Evolutionary conservation across 2,888 invertebrate genomes (phyloP).

Genomic region (Harpalus rubripes): DNA sequence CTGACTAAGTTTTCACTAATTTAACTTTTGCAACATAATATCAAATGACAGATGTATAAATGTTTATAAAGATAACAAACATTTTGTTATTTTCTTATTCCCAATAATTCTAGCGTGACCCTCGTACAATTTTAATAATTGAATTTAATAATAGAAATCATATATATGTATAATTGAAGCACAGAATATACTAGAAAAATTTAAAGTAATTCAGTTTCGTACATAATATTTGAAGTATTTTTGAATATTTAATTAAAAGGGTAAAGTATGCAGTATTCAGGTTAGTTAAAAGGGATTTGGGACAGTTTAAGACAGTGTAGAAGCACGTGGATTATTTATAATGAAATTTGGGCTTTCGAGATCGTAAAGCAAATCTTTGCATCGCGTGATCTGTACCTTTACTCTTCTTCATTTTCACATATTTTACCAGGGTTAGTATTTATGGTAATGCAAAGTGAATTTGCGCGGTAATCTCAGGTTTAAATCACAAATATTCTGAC

Average conservation of each 20-base stretch:
- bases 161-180: too few relatives aligned
- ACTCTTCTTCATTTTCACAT: constrained; percentile 51
- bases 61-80: too few relatives aligned
- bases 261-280: background rate
- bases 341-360: constrained; percentile 36
- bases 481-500: constrained; percentile 58
- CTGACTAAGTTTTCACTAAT: too few relatives aligned
- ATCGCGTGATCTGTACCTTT: constrained; percentile 48
- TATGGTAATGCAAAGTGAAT: constrained; percentile 57
- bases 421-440: constrained; percentile 52
- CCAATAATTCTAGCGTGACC: too few relatives aligned
- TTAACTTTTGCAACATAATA: too few relatives aligned
- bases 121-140: too few relatives aligned
- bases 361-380: constrained; percentile 44
- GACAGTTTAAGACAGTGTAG: background rate
- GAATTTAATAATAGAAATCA: too few relatives aligned
- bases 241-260: background rate
- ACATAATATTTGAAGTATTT: background rate
- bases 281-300: background rate
- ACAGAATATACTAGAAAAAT: too few relatives aligned
- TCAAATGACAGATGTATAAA: too few relatives aligned
- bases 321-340: constrained; percentile 4
- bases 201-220: background rate
- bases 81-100: too few relatives aligned
- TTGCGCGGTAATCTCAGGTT: constrained; percentile 48